phyloP scores from a whole-genome alignment of 2,888 invertebrate genomes.

The Drosophila gaucha region DNA sequence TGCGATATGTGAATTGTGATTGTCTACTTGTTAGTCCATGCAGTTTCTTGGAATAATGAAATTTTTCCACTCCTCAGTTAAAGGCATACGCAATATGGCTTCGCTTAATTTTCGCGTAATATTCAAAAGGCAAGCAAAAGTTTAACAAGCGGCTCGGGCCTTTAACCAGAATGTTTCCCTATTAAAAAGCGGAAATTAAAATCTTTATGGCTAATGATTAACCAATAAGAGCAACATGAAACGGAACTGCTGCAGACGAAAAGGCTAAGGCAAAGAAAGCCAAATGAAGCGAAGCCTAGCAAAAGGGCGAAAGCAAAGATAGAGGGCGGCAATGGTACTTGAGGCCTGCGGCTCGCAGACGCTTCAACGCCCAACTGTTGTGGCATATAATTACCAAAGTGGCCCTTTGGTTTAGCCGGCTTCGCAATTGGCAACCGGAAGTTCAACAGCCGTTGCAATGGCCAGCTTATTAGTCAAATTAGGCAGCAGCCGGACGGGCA shows the following conservation, averaged over 20 bases:
- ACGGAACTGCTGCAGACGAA: constrained; percentile 31
- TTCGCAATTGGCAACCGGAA: constrained; percentile 51
- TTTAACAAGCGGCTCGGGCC: constrained; percentile 10
- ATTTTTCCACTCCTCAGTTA: constrained; percentile 1
- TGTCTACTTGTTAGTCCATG: constrained; percentile 28
- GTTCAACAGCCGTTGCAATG: constrained; percentile 78
- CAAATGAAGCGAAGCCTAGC: constrained; percentile 21
- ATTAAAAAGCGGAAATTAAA: constrained; percentile 77
- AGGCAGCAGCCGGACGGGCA: constrained; percentile 43
- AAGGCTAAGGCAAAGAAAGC: constrained; percentile 25
- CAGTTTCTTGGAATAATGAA: constrained; percentile 4
- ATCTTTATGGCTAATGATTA: constrained; percentile 81
- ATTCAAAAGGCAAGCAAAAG: constrained; percentile 56
- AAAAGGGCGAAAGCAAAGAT: constrained; percentile 2
- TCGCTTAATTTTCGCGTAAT: constrained; percentile 39
- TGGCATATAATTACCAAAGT: constrained; percentile 78
- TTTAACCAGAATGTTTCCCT: constrained; percentile 16
- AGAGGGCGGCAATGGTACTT: constrained; percentile 19
- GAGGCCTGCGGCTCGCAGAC: constrained; percentile 37
- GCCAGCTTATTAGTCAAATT: constrained; percentile 76
- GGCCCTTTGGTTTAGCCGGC: constrained; percentile 53
- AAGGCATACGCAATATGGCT: constrained; percentile 38
- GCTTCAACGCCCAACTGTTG: constrained; percentile 59
- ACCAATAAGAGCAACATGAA: constrained; percentile 68
- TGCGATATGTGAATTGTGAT: constrained; percentile 2